These are phyloP conservation scores for Metallyticus violacea DNA, from an alignment of 2,888 invertebrate species.

Conservation along the genomic window DNA sequence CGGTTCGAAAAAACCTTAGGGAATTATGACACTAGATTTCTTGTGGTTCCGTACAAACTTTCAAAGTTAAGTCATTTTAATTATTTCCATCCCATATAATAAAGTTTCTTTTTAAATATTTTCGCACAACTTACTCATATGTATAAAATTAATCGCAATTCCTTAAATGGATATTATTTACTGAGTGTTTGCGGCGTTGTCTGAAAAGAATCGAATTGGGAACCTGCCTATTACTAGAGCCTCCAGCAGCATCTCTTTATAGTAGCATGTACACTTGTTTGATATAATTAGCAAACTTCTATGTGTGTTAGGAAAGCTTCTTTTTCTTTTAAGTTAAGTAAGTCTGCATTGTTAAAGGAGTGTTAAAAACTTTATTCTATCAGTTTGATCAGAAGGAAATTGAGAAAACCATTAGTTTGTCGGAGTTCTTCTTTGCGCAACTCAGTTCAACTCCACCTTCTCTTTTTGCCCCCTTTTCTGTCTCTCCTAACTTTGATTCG, in stretches of 20 bases:
- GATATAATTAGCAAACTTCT: neutral
- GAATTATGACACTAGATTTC: too few relatives aligned
- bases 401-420: conserved; percentile 1
- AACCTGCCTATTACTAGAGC: too few relatives aligned
- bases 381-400: conserved; percentile 10
- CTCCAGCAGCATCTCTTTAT: neutral
- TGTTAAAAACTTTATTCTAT: neutral
- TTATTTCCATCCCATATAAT: too few relatives aligned
- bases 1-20: too few relatives aligned
- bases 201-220: too few relatives aligned
- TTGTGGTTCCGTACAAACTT: too few relatives aligned
- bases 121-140: too few relatives aligned
- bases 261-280: neutral
- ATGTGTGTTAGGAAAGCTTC: neutral
- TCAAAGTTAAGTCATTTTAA: too few relatives aligned
- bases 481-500: conserved; percentile 25
- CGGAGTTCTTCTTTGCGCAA: neutral
- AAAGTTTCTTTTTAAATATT: too few relatives aligned
- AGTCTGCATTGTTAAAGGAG: neutral
- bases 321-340: neutral
- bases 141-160: too few relatives aligned
- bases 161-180: too few relatives aligned
- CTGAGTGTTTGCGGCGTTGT: too few relatives aligned
- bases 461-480: neutral
- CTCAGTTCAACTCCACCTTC: neutral